A percentile compares a stretch with the other conserved stretches of the same genome.
These are phyloP conservation scores for Macaria liturata DNA, from an alignment of 2,888 invertebrate genomes.

Conservation along the genomic window DNA sequence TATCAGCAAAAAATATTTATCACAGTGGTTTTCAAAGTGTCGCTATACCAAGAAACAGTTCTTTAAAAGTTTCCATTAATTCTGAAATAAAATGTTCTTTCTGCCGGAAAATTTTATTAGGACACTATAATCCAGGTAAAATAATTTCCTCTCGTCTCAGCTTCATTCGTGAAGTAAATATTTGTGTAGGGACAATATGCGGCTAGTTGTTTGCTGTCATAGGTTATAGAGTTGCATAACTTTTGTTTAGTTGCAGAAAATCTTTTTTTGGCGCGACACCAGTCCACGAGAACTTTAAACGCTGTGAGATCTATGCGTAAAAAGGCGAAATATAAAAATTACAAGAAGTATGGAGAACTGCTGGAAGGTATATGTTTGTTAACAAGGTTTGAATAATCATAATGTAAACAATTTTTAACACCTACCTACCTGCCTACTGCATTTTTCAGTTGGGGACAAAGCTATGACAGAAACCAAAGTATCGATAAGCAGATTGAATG, in stretches of 20 bases:
- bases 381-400: slow-evolving; percentile 17
- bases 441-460: slow-evolving; percentile 84
- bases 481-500: slow-evolving; percentile 86
- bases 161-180: too few relatives aligned
- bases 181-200: too few relatives aligned
- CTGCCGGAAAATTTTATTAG: slow-evolving; percentile 67
- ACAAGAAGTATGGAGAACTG: slow-evolving; percentile 86
- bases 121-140: slow-evolving; percentile 62
- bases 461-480: slow-evolving; percentile 86
- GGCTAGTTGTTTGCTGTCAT: neutral
- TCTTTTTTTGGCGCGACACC: slow-evolving; percentile 56
- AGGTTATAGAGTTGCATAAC: slow-evolving; percentile 72
- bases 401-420: slow-evolving; percentile 36
- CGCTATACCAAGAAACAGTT: slow-evolving; percentile 51
- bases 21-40: slow-evolving; percentile 64
- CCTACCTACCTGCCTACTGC: too few relatives aligned
- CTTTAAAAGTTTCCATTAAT: slow-evolving; percentile 44
- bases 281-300: slow-evolving; percentile 72
- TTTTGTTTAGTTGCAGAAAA: slow-evolving; percentile 60
- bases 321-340: slow-evolving; percentile 71
- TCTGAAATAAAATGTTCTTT: slow-evolving; percentile 72
- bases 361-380: slow-evolving; percentile 83
- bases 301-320: slow-evolving; percentile 63
- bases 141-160: neutral
- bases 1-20: slow-evolving; percentile 68